Percentiles rank a stretch among this genome's conserved stretches.
phyloP scores from a whole-genome alignment of 2,797 vertebrate species.

The Eospalax fontanierii region DNA sequence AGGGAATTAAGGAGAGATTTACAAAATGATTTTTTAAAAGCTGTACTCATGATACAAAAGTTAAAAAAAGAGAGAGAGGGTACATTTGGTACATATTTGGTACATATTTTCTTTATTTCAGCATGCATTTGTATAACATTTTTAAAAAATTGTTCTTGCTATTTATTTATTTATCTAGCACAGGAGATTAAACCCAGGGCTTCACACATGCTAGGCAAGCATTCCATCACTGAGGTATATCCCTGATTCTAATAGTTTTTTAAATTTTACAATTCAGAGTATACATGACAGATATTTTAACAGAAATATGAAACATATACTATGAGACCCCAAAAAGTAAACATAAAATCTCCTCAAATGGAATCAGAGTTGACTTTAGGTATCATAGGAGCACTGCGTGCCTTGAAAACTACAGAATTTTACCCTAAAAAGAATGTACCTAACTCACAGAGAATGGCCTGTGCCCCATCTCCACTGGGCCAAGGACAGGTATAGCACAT shows the following conservation, averaged over 20 bases:
- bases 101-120: constrained; percentile 18
- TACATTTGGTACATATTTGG: background rate
- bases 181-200: no score
- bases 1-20: background rate
- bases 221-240: background rate
- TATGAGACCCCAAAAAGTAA: constrained; percentile 13
- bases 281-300: background rate
- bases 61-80: background rate
- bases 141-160: constrained; percentile 40
- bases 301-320: background rate
- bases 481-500: background rate
- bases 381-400: background rate
- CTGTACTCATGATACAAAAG: background rate
- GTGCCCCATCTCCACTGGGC: background rate
- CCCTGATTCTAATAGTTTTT: background rate
- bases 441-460: background rate
- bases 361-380: background rate
- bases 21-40: background rate
- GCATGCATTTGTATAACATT: background rate
- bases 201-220: background rate
- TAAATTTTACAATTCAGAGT: background rate
- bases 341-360: background rate
- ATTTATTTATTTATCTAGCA: background rate
- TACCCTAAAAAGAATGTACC: background rate
- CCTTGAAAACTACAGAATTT: constrained; percentile 8